These are phyloP conservation scores for Branchellion lobata DNA, from an alignment of 2,888 invertebrate genomes.

Conservation along the genomic window DNA sequence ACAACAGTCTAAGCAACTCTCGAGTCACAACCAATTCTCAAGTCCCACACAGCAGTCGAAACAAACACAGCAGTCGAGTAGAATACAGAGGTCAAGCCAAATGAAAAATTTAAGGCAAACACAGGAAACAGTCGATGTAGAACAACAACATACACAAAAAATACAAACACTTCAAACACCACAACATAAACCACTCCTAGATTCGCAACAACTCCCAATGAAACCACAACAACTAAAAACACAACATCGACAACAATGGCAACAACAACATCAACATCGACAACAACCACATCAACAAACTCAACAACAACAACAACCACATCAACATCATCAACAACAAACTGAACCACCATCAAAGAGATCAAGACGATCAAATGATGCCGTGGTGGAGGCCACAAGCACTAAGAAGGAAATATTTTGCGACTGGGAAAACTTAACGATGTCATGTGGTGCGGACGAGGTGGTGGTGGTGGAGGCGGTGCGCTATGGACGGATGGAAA, in stretches of 20 bases:
- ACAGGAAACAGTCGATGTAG: too few species aligned
- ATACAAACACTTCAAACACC: too few species aligned
- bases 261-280: background rate
- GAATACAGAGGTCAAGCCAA: too few species aligned
- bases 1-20: too few species aligned
- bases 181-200: background rate
- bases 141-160: too few species aligned
- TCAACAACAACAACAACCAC: background rate
- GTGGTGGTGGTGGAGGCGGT: constrained; percentile 25
- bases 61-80: too few species aligned
- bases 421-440: constrained; percentile 42
- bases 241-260: background rate
- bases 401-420: constrained; percentile 28
- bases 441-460: constrained; percentile 17
- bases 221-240: background rate
- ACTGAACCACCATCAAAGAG: too few species aligned
- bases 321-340: background rate
- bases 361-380: background rate
- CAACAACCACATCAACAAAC: background rate
- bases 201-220: background rate
- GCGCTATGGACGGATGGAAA: constrained; percentile 39
- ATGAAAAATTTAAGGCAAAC: too few species aligned
- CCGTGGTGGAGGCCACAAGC: background rate
- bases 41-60: too few species aligned
- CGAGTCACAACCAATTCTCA: too few species aligned